Percentiles rank a stretch among this genome's conserved stretches.
Conservation (phyloP, 1,140 invertebrate species). For the Brachionus sp. region DNA sequence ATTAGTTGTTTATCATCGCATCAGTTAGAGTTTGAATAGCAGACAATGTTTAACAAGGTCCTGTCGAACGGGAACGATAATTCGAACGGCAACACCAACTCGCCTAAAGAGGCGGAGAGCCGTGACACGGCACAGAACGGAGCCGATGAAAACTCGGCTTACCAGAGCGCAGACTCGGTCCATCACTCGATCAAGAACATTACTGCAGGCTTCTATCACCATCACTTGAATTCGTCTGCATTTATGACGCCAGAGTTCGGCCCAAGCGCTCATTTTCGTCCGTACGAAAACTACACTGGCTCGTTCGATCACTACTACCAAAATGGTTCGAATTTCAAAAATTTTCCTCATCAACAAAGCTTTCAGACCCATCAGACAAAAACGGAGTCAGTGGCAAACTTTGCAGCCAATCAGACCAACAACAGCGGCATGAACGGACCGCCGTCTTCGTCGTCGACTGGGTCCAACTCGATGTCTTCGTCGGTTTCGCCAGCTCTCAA, state of each 20-base stretch:
- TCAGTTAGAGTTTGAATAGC: not conserved
- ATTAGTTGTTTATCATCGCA: not conserved
- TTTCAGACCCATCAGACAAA: not conserved
- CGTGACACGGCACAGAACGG: not conserved
- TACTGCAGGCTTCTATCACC: constrained; percentile 10
- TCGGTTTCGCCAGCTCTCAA: constrained; percentile 24
- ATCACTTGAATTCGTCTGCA: not conserved
- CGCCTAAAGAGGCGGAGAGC: not conserved
- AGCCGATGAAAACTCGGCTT: not conserved
- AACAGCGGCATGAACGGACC: not conserved
- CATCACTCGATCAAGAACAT: constrained; percentile 25
- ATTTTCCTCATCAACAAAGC: not conserved
- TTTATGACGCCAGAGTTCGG: constrained; percentile 12
- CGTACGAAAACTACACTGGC: not conserved
- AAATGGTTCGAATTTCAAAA: not conserved
- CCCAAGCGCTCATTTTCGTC: not conserved
- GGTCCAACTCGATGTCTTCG: constrained; percentile 7
- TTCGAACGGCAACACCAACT: constrained; percentile 16
- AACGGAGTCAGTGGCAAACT: not conserved
- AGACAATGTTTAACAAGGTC: constrained; percentile 34
- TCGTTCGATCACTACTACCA: constrained; percentile 7
- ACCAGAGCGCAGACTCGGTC: not conserved
- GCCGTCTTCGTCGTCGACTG: constrained; percentile 17
- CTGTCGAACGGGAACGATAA: constrained; percentile 31
- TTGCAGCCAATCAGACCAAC: not conserved